Evolutionary conservation across 2,113 vertebrate genomes (phyloP), one percentile per base, ranked within the genome.

Genomic region (Calyptommatus sinebrachiatus): DNA sequence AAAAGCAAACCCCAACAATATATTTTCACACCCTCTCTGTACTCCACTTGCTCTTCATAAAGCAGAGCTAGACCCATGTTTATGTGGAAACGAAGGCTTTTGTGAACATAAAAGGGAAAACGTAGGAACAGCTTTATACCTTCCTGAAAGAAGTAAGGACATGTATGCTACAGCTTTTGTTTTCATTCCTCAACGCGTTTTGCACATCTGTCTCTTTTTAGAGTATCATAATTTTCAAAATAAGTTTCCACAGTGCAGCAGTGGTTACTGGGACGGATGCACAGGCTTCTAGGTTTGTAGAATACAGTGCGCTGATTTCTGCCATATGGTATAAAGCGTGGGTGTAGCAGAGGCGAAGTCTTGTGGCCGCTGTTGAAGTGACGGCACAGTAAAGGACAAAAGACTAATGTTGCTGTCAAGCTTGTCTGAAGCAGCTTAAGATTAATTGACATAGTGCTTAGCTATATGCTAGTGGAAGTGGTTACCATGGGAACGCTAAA

Each of bases 401-500:
- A 41, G 67, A 53, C 9, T 63, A 81, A 81, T 81, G 53, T 16
- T 31, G 63, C 66, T 63, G 29, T 63, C 73, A 48, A 41, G 26
- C 41, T 77, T 74, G 76, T 77, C 41, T 73, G 53, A 28, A 28
- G 66, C 76, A n/a, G 29, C 12, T 71, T 50, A 76, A 85, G 76
- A 82, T 82, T 73, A 78, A 82, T 79, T 70, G 84, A 71, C 71
- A 63, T 50, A 21, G 67, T 78, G 57, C 65, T 78, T 62, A n/a
- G 1, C 35, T 72, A 31, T 71, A 46, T 66, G 71, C 35, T 60
- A 73, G 28, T 68, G 18, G 46, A 78, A 80, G 61, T 21, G 1
- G 71, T 89, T 81, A n/a, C 85, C 77, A 82, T 89, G 79, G 88
- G 69, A 80, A 83, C 85, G 20, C 24, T 50, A 81, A 67, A 78